Conservation (phyloP, 2,797 vertebrate genomes). For the Pangasius larnaudii region DNA sequence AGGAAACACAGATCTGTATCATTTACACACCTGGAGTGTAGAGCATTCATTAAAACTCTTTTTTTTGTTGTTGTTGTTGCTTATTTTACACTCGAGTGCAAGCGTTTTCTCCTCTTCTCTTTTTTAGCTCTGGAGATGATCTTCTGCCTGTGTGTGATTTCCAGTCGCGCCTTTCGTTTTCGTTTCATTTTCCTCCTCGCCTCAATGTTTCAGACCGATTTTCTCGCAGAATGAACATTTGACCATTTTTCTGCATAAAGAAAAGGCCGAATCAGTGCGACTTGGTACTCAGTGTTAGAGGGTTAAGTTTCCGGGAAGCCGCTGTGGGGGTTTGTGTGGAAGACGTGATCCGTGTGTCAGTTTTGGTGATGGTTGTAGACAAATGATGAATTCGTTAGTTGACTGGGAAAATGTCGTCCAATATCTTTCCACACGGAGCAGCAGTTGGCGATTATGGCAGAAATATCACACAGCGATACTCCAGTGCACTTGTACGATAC, state of each 20-base stretch:
- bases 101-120: constrained; percentile 1
- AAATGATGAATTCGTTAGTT: background rate
- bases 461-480: background rate
- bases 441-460: background rate
- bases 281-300: background rate
- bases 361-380: background rate
- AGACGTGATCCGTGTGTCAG: background rate
- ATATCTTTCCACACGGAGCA: background rate
- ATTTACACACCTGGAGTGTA: background rate
- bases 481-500: background rate
- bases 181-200: constrained; percentile 10
- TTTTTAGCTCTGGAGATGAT: constrained; percentile 6
- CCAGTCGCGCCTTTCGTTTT: constrained; percentile 31
- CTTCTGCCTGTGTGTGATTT: constrained; percentile 27
- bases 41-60: background rate
- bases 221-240: background rate
- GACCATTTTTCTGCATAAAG: background rate
- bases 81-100: background rate
- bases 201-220: background rate
- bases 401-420: background rate
- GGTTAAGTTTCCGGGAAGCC: background rate
- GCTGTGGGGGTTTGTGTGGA: background rate
- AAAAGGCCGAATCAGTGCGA: background rate
- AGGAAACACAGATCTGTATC: background rate
- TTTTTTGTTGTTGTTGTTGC: background rate